Evolutionary conservation across 1,140 invertebrate genomes (phyloP), one percentile per base, ranked within the genome.

Genomic region (Mycetomoellerius zeteki): DNA sequence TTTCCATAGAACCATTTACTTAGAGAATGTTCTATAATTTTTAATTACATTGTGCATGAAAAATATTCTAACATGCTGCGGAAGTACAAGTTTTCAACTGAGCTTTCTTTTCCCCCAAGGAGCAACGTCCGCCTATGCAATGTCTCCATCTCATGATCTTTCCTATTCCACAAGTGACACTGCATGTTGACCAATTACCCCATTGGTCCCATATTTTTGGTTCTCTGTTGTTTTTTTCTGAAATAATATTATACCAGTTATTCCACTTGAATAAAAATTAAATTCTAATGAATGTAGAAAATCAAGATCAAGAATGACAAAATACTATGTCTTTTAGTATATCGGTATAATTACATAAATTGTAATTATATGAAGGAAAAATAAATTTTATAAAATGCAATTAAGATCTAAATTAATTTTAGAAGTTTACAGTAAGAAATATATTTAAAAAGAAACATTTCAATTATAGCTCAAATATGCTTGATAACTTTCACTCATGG

Each of bases 11-110:
- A 58, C 12, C 6, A 10, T 64, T 33, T 16, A 64, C 7, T 33
- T 33, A 6, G 24, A 33, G 8, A 8, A 1, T 7, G 33, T 1
- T 64, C 2, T 30, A 37, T 33, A 64, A 30, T 64, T 62, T 62
- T 0, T 19, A 64, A 7, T 5, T 56, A 71, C 6, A 30, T 43
- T 30, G 27, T 52, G 4, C 1, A 24, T 69, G 10, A 12, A 81
- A 64, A 60, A 58, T 33, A 6, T 16, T 54, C 89, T 78, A 92
- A 91, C 95, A 96, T 1, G 95, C 90, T 76, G 93, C 84, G 85
- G 94, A 92, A 52, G 94, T 95, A 88, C 95, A 96, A 4, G 94
- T 96, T 89, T 94, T 95, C 69, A 96, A 94, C 89, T 96, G 95
- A n/a, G 95, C 95, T 88, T 96, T 95, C 82, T 96, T 96, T 88